Evolutionary conservation across 2,797 vertebrate species (phyloP).

Genomic region (Molossus alvarezi): DNA sequence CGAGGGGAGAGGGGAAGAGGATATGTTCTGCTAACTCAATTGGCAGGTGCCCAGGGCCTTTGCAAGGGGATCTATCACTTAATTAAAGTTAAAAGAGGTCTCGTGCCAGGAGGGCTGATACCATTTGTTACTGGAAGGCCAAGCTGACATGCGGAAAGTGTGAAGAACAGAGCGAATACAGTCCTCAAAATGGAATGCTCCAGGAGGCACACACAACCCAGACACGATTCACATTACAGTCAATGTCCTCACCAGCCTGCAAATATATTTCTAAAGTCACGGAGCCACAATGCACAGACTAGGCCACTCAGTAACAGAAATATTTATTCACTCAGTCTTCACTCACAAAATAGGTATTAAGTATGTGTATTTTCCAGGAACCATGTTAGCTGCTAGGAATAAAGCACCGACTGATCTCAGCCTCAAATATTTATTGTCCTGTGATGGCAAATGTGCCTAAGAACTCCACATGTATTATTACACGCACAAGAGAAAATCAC

Average conservation of each 20-base stretch:
- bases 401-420: neutral
- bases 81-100: neutral
- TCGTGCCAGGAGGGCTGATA: neutral
- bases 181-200: neutral
- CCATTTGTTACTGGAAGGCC: neutral
- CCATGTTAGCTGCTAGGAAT: neutral
- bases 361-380: neutral
- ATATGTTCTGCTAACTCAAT: accelerated
- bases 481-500: neutral
- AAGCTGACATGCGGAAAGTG: neutral
- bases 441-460: neutral
- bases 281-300: neutral
- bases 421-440: neutral
- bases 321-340: neutral
- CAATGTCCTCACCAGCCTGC: neutral
- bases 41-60: too few species aligned
- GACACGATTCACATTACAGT: too few species aligned
- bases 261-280: neutral
- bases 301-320: neutral
- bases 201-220: neutral
- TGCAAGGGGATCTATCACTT: neutral
- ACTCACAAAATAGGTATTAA: neutral
- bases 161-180: neutral
- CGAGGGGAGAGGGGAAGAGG: accelerated
- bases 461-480: neutral